A percentile compares a stretch with the other conserved stretches of the same genome.
phyloP scores from a whole-genome alignment of 2,113 vertebrate genomes.

The Plecotus auritus region DNA sequence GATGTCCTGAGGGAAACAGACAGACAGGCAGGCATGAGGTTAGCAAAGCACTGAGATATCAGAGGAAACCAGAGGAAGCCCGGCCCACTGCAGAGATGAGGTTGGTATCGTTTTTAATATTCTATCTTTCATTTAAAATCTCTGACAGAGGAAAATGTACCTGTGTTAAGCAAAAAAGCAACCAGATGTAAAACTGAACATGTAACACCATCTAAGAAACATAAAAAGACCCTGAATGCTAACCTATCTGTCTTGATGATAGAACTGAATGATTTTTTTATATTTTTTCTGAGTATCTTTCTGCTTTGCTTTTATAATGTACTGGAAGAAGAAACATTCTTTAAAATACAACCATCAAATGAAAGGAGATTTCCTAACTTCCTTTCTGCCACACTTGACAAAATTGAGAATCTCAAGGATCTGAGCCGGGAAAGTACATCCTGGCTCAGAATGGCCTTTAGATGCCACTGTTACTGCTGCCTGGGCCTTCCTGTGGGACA shows the following conservation, averaged over 20 bases:
- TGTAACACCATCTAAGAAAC: background rate
- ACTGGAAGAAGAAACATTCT: background rate
- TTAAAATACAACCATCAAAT: background rate
- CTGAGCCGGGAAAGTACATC: accelerated
- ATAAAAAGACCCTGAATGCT: background rate
- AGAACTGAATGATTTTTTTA: background rate
- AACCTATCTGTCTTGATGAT: background rate
- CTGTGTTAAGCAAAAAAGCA: background rate
- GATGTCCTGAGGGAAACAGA: background rate
- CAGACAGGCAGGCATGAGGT: background rate
- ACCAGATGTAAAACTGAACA: background rate
- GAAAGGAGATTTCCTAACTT: background rate
- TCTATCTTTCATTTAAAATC: background rate
- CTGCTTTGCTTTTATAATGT: background rate
- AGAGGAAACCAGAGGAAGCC: background rate
- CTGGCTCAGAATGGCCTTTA: background rate
- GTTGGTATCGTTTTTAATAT: background rate
- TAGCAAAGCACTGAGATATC: background rate
- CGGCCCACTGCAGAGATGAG: background rate
- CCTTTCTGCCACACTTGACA: background rate
- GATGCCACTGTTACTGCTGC: background rate
- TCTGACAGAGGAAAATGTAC: background rate
- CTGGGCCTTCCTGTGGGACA: accelerated
- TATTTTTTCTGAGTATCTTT: background rate
- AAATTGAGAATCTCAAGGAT: background rate